Conservation (phyloP, 2,113 vertebrate genomes). For the Elaphurus davidianus region DNA sequence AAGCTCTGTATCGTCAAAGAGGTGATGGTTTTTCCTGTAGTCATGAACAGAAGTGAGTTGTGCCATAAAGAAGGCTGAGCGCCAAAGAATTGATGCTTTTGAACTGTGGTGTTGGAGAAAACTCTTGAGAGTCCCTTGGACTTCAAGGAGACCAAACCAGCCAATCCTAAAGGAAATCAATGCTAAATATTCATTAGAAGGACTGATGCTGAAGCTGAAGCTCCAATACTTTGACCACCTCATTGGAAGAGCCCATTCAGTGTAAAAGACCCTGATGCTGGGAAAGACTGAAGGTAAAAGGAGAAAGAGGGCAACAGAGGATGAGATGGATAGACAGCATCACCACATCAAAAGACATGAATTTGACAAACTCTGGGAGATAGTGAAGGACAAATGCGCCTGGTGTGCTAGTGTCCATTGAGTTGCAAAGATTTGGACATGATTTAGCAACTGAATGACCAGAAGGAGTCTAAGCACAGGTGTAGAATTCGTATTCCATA, state of each 20-base stretch:
- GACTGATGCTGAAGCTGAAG: not conserved
- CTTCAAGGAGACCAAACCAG: not conserved
- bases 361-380: not conserved
- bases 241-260: not conserved
- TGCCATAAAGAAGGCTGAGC: not conserved
- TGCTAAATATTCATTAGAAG: not conserved
- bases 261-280: not conserved
- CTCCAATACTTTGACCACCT: not conserved
- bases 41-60: not conserved
- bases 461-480: not conserved
- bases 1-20: not conserved
- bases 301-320: fast-evolving
- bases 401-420: not conserved
- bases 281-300: not conserved
- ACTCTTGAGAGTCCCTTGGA: not conserved
- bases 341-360: not conserved
- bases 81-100: not conserved
- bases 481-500: not conserved
- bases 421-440: not conserved
- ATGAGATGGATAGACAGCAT: not conserved
- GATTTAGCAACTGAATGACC: not conserved
- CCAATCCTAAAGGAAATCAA: not conserved
- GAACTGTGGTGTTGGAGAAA: not conserved
- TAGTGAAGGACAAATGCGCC: not conserved
- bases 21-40: not conserved